A percentile compares a stretch with the other conserved stretches of the same genome.
Conservation (phyloP, 1,140 invertebrate genomes). For the Batillaria attramentaria region DNA sequence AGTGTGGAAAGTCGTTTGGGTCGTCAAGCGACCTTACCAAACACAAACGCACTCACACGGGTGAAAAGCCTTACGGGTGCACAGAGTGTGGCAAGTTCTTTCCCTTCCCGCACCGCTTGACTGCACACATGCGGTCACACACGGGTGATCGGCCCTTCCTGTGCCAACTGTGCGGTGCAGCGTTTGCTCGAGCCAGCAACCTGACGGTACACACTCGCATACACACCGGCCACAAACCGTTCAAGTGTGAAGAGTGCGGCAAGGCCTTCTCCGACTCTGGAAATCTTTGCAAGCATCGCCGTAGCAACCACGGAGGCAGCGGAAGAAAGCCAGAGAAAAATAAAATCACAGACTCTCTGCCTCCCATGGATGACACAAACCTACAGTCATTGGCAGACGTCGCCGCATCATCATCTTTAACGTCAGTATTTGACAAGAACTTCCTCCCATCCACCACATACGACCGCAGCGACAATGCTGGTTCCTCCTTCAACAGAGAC, state of each 20-base stretch:
- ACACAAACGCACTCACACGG: constrained; percentile 51
- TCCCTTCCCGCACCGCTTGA: constrained; percentile 93
- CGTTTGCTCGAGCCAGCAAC: constrained; percentile 34
- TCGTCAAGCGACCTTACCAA: constrained; percentile 38
- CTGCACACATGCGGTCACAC: constrained; percentile 83
- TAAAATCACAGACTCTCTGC: too few species aligned
- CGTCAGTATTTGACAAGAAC: too few species aligned
- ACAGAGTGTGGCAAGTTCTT: constrained; percentile 78
- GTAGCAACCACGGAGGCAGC: constrained; percentile 19
- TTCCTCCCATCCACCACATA: too few species aligned
- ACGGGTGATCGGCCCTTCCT: constrained; percentile 84
- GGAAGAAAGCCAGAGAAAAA: neutral
- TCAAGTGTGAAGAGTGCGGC: constrained; percentile 43
- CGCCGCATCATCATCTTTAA: too few species aligned
- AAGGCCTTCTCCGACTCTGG: constrained; percentile 79
- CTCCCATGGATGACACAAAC: too few species aligned
- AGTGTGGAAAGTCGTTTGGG: constrained; percentile 70
- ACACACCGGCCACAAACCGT: constrained; percentile 90
- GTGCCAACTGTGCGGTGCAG: constrained; percentile 50
- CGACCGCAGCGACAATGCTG: too few species aligned
- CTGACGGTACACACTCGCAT: constrained; percentile 36
- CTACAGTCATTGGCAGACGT: too few species aligned
- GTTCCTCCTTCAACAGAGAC: too few species aligned
- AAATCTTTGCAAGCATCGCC: constrained; percentile 37
- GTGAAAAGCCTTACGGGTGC: constrained; percentile 71